phyloP scores from a whole-genome alignment of 2,113 vertebrate species.

The Bambusicola thoracicus region DNA sequence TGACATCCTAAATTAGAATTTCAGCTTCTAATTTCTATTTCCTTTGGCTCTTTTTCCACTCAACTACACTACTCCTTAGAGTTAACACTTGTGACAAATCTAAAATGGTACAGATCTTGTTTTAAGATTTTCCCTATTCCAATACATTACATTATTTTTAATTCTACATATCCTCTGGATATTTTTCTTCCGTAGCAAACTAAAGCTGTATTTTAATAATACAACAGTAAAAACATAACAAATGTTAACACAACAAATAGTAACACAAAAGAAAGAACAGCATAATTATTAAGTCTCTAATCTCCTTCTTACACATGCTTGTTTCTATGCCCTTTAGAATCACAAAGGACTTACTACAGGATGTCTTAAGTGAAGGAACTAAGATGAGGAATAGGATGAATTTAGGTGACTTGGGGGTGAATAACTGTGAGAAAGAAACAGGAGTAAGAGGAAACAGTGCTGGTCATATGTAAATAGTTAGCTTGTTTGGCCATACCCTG shows the following conservation, averaged over 20 bases:
- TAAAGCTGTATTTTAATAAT: background rate
- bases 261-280: background rate
- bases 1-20: background rate
- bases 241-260: background rate
- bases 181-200: background rate
- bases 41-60: background rate
- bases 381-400: background rate
- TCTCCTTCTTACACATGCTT: background rate
- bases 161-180: background rate
- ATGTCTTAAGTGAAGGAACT: background rate
- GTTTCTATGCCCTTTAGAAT: background rate
- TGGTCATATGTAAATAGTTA: background rate
- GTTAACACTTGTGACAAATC: background rate
- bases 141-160: background rate
- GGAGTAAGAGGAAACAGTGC: background rate
- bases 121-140: background rate
- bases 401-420: background rate
- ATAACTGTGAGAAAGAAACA: background rate
- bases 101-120: background rate
- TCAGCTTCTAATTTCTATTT: constrained; percentile 19
- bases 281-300: background rate
- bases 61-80: background rate
- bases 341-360: background rate
- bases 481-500: background rate
- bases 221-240: background rate